Evolutionary conservation across 2,888 invertebrate genomes (phyloP), one percentile per base, ranked within the genome.

Genomic region (Leucophenga maculata): DNA sequence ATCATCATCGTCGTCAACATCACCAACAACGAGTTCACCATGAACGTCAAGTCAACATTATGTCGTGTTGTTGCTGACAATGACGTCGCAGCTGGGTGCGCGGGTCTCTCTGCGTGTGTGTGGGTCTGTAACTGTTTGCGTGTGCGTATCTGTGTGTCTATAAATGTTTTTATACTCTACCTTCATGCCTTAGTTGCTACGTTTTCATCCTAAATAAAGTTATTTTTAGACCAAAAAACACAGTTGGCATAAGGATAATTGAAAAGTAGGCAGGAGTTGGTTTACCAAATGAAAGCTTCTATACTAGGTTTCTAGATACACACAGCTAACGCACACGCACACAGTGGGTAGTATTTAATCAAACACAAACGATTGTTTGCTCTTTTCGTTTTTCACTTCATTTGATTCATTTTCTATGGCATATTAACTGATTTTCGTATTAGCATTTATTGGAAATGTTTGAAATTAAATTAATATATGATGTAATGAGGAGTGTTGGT

Each of bases 201-300:
- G n/a, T n/a, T n/a, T n/a, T 46, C n/a, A 14, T 46, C 46, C 46
- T 46, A 46, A 46, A 31, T 13, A 52, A 52, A 32, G 39, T 68
- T 32, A 68, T 50, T n/a, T 57, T 66, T 70, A 50, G 48, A n/a
- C 50, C 50, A 8, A 50, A 50, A 50, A 16, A 50, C 50, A n/a
- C 50, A n/a, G 50, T 50, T 50, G 50, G 50, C 67, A 72, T 69
- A 57, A 83, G 84, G 84, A 80, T 80, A 80, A 82, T 80, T 84
- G 80, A 80, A 83, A 80, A 75, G 79, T 72, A 75, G 74, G 68
- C 73, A 72, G 14, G 6, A 52, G 22, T 64, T 22, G 62, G 22
- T n/a, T 13, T 46, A 59, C 6, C 2, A n/a, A 50, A 39, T 39
- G 39, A 39, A 39, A 3, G 39, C 8, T 1, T 11, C 1, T 39